Conservation (phyloP, 1,140 invertebrate genomes). For the Gonatopus flavifemur region DNA sequence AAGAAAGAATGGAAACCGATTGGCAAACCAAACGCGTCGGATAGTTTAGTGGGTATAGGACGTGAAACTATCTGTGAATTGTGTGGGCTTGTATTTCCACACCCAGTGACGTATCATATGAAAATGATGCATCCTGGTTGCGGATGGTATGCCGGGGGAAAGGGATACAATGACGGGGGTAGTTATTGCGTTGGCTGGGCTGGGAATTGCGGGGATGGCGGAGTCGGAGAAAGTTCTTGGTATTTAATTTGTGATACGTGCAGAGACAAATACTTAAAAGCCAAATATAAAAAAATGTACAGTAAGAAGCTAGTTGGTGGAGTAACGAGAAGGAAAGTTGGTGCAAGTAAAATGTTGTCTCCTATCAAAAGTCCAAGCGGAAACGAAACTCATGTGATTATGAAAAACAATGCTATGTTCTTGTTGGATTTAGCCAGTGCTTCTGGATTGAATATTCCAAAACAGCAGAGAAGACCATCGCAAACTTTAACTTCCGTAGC, state of each 20-base stretch:
- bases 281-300: slow-evolving; percentile 53
- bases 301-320: slow-evolving; percentile 37
- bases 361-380: slow-evolving; percentile 43
- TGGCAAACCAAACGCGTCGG: slow-evolving; percentile 37
- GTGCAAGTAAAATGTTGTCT: slow-evolving; percentile 38
- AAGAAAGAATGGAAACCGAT: slow-evolving; percentile 62
- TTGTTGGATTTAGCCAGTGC: slow-evolving; percentile 84
- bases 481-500: slow-evolving; percentile 65
- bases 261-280: slow-evolving; percentile 76
- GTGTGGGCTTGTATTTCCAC: slow-evolving; percentile 76
- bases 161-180: slow-evolving; percentile 85
- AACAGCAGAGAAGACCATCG: slow-evolving; percentile 59
- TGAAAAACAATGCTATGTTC: slow-evolving; percentile 95
- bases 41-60: slow-evolving; percentile 38
- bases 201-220: slow-evolving; percentile 86
- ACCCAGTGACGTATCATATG: slow-evolving; percentile 92
- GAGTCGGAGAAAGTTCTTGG: slow-evolving; percentile 82
- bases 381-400: slow-evolving; percentile 73
- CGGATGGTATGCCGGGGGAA: slow-evolving; percentile 80
- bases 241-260: slow-evolving; percentile 90
- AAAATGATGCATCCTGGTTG: slow-evolving; percentile 86
- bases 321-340: slow-evolving; percentile 32
- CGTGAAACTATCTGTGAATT: slow-evolving; percentile 80
- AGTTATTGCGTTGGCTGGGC: slow-evolving; percentile 86
- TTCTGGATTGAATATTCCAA: slow-evolving; percentile 58